These are phyloP conservation scores for Rutilus rutilus DNA, from an alignment of 2,113 vertebrate species.

Conservation along the genomic window DNA sequence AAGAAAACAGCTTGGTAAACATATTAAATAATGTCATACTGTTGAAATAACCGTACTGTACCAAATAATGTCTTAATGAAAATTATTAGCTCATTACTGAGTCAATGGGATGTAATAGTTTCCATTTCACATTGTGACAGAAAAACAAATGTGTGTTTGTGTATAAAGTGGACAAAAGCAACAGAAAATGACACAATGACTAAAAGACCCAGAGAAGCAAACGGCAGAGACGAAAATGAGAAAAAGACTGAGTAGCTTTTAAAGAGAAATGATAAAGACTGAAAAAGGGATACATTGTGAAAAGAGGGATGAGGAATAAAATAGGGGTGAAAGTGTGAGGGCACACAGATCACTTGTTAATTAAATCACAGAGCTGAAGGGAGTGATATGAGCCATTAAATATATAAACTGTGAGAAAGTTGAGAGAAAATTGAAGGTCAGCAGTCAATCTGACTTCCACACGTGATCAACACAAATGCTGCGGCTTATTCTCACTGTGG, in stretches of 20 bases:
- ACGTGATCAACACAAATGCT: background rate
- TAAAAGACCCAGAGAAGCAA: background rate
- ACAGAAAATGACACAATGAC: conserved; percentile 7
- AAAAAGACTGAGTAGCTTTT: background rate
- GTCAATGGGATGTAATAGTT: conserved; percentile 5
- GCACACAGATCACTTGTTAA: conserved; percentile 24
- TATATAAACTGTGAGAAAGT: background rate
- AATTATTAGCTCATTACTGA: background rate
- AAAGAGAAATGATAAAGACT: conserved; percentile 27
- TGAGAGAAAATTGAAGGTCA: conserved; percentile 19
- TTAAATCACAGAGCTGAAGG: background rate
- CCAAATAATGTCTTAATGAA: background rate
- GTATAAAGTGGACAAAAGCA: background rate
- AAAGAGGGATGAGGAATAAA: background rate
- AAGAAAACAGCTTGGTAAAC: background rate
- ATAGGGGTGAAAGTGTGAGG: background rate
- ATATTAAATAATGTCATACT: background rate
- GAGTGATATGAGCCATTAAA: background rate
- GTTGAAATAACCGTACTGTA: background rate
- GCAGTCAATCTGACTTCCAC: background rate
- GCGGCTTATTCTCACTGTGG: background rate
- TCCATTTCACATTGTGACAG: background rate
- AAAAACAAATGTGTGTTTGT: conserved; percentile 11
- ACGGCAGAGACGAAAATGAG: background rate
- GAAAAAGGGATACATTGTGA: background rate